Evolutionary conservation across 2,888 invertebrate species (phyloP).

Genomic region (Phasia obesa): DNA sequence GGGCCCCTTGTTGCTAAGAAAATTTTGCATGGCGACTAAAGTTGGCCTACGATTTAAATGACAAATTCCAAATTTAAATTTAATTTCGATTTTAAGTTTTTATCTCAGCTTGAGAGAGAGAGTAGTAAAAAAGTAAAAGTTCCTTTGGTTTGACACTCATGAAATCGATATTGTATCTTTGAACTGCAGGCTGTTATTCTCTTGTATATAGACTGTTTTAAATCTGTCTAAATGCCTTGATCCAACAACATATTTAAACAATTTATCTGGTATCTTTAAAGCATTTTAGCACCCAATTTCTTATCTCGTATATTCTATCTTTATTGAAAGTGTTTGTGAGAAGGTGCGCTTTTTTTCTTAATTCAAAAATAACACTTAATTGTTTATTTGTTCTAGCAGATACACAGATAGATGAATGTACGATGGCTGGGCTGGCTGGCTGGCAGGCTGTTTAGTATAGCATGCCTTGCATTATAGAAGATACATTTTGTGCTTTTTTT

Average conservation of each 20-base stretch:
- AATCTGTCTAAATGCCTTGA: constrained; percentile 36
- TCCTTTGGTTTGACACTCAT: too few species aligned
- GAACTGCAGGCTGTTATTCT: too few species aligned
- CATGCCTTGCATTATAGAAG: constrained; percentile 1
- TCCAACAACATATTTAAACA: constrained; percentile 34
- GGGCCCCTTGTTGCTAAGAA: not conserved
- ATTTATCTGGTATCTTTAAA: constrained; percentile 55
- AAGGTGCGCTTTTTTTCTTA: constrained; percentile 16
- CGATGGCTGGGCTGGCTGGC: not conserved
- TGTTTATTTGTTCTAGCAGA: constrained; percentile 57
- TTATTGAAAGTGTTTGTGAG: not conserved
- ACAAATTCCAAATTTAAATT: not conserved
- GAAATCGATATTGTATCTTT: too few species aligned
- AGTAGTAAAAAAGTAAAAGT: too few species aligned
- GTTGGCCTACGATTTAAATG: not conserved
- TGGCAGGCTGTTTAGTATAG: not conserved
- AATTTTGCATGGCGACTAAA: not conserved
- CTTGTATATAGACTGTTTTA: not conserved
- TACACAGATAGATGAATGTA: constrained; percentile 1
- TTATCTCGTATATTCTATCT: constrained; percentile 36
- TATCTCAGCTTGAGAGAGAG: too few species aligned
- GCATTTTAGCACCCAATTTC: constrained; percentile 69
- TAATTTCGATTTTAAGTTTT: not conserved
- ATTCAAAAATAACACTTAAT: constrained; percentile 56
- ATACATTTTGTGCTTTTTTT: not conserved